Percentiles rank a stretch among this genome's conserved stretches.
Evolutionary conservation across 64 coral and sea anemone genomes (phyloP).

Genomic region (Porites australiensis): DNA sequence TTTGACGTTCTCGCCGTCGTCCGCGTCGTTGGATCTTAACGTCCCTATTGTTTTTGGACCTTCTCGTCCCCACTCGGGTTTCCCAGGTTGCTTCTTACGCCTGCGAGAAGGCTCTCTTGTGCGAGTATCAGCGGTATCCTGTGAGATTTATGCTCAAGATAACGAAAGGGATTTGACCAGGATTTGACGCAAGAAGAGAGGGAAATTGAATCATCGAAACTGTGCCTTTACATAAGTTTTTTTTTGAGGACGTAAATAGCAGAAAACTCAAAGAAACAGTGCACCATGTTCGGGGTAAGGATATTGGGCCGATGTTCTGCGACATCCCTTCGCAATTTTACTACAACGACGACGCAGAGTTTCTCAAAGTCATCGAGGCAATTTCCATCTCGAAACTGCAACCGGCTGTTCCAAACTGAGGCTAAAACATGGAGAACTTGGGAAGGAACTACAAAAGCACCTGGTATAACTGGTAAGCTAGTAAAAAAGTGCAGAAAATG

Average conservation of each 20-base stretch:
- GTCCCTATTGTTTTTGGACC: no score
- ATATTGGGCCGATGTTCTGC: constrained; percentile 54
- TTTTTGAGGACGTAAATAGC: background rate
- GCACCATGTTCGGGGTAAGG: constrained; percentile 59
- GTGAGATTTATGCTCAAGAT: no score
- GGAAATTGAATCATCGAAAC: background rate
- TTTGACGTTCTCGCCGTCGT: no score
- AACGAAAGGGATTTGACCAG: no score
- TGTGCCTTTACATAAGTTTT: background rate
- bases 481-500: no score
- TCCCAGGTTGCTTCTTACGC: no score
- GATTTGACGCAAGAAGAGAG: constrained; percentile 3
- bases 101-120: no score
- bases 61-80: no score
- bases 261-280: background rate
- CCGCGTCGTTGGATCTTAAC: no score
- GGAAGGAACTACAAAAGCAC: constrained; percentile 85
- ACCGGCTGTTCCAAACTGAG: constrained; percentile 85
- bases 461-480: constrained; percentile 89
- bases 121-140: no score
- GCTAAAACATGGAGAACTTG: constrained; percentile 94
- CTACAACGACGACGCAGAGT: constrained; percentile 16
- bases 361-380: background rate
- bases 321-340: constrained; percentile 45
- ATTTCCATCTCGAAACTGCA: constrained; percentile 12